Evolutionary conservation across 2,113 vertebrate genomes (phyloP), one percentile per base, ranked within the genome.

Genomic region (Isurus oxyrinchus): DNA sequence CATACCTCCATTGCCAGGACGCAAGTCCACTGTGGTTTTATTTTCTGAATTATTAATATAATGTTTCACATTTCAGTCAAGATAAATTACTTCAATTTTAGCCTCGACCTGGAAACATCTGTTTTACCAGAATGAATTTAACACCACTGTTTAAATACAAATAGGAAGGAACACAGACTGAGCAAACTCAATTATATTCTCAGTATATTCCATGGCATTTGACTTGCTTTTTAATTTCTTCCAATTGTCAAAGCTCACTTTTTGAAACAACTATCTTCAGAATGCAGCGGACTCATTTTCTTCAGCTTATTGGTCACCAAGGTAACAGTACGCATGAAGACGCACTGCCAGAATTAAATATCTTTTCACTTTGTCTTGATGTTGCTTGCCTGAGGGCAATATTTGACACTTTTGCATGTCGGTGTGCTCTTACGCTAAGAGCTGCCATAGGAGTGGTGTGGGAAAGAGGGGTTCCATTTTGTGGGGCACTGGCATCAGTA

Each of bases 31-130:
- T 35, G 88, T 16, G 31, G 55, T 90, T 57, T 90, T 55, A 31
- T 31, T 27, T 90, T 31, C 49, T 90, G 87, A 90, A 90, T 90
- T 63, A 63, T 63, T 94, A 94, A 94, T n/a, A 21, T n/a, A 63
- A 61, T 8, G 57, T 63, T 61, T 40, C 61, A 0, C 13, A 2
- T 2, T 23, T 44, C n/a, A 66, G 88, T 63, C 91, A 66, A 44
- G 61, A 94, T 10, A 66, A 94, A 94, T 94, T 19, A 44, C 35
- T 94, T 94, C 57, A 94, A 40, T 63, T 94, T 63, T 94, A 94
- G 55, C 91, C 61, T 63, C 21, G 3, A 94, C 61, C 35, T 94
- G 59, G 63, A 44, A 66, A 3, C 13, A 5, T 66, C 67, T 94
- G 16, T 25, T 59, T 40, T 93, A 4, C 90, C 31, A 23, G 90